Percentiles rank a stretch among this genome's conserved stretches.
Conservation (phyloP, 2,113 vertebrate genomes). For the Microcebus griseorufus region DNA sequence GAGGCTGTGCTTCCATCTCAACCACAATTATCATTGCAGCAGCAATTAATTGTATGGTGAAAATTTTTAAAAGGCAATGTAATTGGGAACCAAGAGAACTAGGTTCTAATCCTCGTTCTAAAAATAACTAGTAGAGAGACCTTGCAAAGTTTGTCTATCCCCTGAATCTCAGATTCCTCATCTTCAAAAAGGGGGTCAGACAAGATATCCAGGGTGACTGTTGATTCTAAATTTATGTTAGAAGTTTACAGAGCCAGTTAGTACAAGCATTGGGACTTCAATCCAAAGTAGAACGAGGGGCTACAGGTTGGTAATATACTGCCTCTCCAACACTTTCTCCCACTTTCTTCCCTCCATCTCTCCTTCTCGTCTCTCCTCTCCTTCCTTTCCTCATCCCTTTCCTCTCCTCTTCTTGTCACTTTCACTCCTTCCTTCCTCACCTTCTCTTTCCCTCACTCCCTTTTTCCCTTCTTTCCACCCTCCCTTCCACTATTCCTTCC, state of each 20-base stretch:
- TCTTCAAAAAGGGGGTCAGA: neutral
- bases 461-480: too few relatives aligned
- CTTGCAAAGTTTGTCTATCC: neutral
- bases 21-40: neutral
- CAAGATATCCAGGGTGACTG: neutral
- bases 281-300: neutral
- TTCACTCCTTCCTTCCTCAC: neutral
- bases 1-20: neutral
- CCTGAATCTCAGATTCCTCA: neutral
- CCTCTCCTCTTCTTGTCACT: neutral
- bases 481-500: too few relatives aligned
- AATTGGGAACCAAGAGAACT: neutral
- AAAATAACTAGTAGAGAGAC: neutral
- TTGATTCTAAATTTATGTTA: neutral
- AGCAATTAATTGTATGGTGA: neutral
- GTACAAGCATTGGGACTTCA: neutral
- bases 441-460: neutral
- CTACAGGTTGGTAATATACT: neutral
- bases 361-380: neutral
- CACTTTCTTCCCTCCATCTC: too few relatives aligned
- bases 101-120: neutral
- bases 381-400: neutral
- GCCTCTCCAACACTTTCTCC: too few relatives aligned
- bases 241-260: neutral
- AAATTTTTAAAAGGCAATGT: neutral